These are phyloP conservation scores for Mythimna ferrago DNA, from an alignment of 2,888 invertebrate species.

Conservation along the genomic window DNA sequence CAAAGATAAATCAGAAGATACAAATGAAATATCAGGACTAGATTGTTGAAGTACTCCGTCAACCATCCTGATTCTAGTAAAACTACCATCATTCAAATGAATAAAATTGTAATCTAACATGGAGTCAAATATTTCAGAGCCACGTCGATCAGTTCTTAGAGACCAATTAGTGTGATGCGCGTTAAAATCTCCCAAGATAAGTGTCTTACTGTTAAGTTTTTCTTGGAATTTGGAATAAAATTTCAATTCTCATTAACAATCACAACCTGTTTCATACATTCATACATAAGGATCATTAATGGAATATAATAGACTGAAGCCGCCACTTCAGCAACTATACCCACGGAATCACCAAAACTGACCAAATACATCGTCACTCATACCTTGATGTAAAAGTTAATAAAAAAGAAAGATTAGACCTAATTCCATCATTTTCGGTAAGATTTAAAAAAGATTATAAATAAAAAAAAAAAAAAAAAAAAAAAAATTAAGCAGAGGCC, in stretches of 20 bases:
- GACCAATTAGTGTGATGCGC: too few relatives aligned
- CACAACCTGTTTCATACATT: constrained; percentile 57
- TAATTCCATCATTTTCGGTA: not conserved
- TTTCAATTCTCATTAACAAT: constrained; percentile 57
- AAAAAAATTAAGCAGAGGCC: not conserved
- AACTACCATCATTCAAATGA: too few relatives aligned
- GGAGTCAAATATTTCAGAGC: too few relatives aligned
- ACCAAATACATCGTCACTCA: constrained; percentile 68
- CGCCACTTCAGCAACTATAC: constrained; percentile 83
- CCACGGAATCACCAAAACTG: constrained; percentile 62
- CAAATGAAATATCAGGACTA: too few relatives aligned
- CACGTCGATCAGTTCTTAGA: too few relatives aligned
- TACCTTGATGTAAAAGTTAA: constrained; percentile 61
- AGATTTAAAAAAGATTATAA: not conserved
- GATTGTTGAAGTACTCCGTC: too few relatives aligned
- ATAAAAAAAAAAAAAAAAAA: too few relatives aligned
- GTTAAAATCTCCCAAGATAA: too few relatives aligned
- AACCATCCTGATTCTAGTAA: too few relatives aligned
- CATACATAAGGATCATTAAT: constrained; percentile 61
- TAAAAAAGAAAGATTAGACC: constrained; percentile 40
- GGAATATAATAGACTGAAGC: constrained; percentile 76
- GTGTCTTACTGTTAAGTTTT: too few relatives aligned
- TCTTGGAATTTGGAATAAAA: constrained; percentile 37
- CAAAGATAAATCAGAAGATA: too few relatives aligned
- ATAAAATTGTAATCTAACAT: too few relatives aligned